A percentile compares a stretch with the other conserved stretches of the same genome.
Conservation (phyloP, 2,113 vertebrate species). For the Zosterops japonicus region DNA sequence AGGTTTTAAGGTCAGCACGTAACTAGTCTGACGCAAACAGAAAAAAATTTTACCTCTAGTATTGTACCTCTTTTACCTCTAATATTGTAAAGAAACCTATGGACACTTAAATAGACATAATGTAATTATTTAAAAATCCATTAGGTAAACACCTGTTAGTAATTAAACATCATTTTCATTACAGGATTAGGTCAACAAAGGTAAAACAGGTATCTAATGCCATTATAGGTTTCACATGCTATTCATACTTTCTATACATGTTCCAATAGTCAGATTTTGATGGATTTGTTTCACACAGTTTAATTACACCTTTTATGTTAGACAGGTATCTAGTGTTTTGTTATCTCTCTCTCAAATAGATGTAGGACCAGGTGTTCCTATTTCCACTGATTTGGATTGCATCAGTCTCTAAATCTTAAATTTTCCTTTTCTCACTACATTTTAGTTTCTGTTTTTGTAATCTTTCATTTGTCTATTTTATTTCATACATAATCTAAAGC, state of each 20-base stretch:
- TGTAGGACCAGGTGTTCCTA: neutral
- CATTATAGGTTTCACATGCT: neutral
- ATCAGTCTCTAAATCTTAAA: neutral
- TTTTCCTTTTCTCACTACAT: neutral
- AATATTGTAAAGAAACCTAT: neutral
- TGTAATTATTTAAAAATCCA: accelerated
- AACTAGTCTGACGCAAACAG: neutral
- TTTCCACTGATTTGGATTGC: neutral
- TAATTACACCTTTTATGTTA: neutral
- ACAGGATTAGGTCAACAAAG: neutral
- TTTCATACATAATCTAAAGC: neutral
- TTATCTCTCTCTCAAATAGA: neutral
- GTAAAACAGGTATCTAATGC: neutral
- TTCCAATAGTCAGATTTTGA: neutral
- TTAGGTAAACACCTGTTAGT: neutral
- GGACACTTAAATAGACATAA: neutral
- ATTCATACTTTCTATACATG: neutral
- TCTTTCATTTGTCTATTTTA: neutral
- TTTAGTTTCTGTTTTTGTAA: neutral
- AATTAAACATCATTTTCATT: neutral
- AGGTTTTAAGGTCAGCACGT: neutral
- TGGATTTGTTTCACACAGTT: neutral
- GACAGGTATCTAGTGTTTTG: neutral
- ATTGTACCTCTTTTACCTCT: neutral
- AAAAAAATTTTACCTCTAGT: neutral